These are phyloP conservation scores for Mythimna impura DNA, from an alignment of 2,888 invertebrate species.

Conservation along the genomic window DNA sequence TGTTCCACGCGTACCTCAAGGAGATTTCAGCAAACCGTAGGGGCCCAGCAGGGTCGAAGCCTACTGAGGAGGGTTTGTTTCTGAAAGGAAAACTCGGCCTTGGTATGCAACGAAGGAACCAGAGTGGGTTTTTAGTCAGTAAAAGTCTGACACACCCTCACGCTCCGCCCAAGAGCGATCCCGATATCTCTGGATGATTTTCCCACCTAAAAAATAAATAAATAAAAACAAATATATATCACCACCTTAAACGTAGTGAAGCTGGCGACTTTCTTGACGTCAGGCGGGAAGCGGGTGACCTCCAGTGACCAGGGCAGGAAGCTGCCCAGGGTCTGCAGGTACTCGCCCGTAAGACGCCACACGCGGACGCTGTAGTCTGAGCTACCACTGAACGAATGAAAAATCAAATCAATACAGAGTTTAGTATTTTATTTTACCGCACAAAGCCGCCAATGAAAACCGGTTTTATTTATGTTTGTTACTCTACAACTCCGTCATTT, in stretches of 20 bases:
- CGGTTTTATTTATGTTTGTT: background rate
- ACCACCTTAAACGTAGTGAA: conserved; percentile 93
- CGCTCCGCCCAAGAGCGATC: no score
- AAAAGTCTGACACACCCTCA: no score
- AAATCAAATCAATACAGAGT: background rate
- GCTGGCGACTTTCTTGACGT: conserved; percentile 93
- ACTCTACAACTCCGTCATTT: background rate
- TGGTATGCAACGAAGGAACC: no score
- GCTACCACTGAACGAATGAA: conserved; percentile 88
- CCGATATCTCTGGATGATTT: no score
- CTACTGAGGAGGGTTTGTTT: no score
- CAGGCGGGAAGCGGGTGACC: conserved; percentile 92
- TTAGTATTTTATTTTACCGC: background rate
- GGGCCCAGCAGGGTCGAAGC: no score
- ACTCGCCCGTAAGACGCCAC: conserved; percentile 93
- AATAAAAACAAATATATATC: no score
- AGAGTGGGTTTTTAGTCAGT: no score
- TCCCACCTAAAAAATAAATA: no score
- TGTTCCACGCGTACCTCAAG: no score
- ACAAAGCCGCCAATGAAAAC: background rate
- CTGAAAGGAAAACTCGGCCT: no score
- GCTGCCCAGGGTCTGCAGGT: conserved; percentile 94
- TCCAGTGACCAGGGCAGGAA: conserved; percentile 91
- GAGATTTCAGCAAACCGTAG: no score
- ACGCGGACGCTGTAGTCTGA: conserved; percentile 93